These are phyloP conservation scores for Sycophaga agraensis DNA, from an alignment of 1,140 invertebrate species.

Conservation along the genomic window DNA sequence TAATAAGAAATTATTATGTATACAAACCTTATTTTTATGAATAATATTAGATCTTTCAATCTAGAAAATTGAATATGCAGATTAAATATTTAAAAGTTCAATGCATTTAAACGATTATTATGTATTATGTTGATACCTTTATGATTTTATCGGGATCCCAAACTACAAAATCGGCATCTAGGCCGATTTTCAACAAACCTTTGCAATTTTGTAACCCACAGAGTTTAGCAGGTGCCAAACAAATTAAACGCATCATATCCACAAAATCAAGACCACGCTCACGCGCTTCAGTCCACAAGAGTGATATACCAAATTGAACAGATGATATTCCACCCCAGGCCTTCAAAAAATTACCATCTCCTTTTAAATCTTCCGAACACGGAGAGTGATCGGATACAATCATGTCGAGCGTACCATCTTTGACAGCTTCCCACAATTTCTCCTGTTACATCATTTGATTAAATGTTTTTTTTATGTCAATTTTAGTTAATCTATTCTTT, in stretches of 20 bases:
- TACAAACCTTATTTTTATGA: slow-evolving; percentile 63
- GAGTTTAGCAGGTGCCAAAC: slow-evolving; percentile 63
- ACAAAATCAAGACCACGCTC: slow-evolving; percentile 56
- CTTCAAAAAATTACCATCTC: slow-evolving; percentile 64
- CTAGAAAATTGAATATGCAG: no score
- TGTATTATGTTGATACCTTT: slow-evolving; percentile 45
- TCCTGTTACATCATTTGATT: slow-evolving; percentile 60
- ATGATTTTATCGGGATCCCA: slow-evolving; percentile 68
- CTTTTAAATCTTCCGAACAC: slow-evolving; percentile 67
- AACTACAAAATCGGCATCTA: slow-evolving; percentile 73
- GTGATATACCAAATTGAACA: slow-evolving; percentile 69
- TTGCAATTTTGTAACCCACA: slow-evolving; percentile 64
- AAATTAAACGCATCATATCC: slow-evolving; percentile 64
- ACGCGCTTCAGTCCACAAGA: slow-evolving; percentile 67
- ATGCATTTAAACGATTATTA: no score
- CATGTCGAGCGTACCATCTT: slow-evolving; percentile 62
- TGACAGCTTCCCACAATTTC: slow-evolving; percentile 64
- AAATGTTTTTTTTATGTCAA: no score
- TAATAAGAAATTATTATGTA: not conserved
- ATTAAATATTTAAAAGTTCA: no score
- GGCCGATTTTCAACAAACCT: slow-evolving; percentile 63
- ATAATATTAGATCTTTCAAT: slow-evolving; percentile 54
- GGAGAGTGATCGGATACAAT: slow-evolving; percentile 77
- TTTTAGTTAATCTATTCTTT: no score
- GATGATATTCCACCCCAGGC: slow-evolving; percentile 77